A percentile compares a stretch with the other conserved stretches of the same genome.
Conservation (phyloP, 2,797 vertebrate species). For the Gambelia wislizenii region DNA sequence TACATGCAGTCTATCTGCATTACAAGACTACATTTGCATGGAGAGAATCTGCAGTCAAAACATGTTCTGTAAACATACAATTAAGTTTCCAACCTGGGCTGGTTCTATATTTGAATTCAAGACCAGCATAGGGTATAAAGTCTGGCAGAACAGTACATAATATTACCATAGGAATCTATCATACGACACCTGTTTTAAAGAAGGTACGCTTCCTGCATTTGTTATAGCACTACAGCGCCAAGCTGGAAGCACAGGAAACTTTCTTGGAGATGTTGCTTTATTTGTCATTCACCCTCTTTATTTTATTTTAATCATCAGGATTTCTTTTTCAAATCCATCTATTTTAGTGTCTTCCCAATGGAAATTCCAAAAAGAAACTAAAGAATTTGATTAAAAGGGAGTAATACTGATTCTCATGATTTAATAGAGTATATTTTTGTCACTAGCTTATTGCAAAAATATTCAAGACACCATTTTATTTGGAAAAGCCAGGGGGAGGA, state of each 20-base stretch:
- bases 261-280: neutral
- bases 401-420: conserved; percentile 15
- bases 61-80: neutral
- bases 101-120: neutral
- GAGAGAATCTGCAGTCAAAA: neutral
- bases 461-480: conserved; percentile 57
- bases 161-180: neutral
- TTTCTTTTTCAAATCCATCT: conserved; percentile 13
- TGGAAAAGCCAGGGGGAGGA: conserved; percentile 43
- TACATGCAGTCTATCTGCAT: neutral
- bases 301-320: neutral
- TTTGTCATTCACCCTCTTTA: neutral
- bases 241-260: neutral
- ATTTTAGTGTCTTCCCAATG: conserved; percentile 25
- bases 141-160: neutral
- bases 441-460: conserved; percentile 52
- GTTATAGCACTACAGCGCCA: neutral
- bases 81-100: neutral
- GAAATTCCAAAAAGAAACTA: neutral
- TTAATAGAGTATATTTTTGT: conserved; percentile 29
- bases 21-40: conserved; percentile 13
- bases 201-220: neutral
- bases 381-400: conserved; percentile 20
- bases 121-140: neutral
- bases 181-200: neutral